Base-by-base conservation (phyloP, 1,140 invertebrate species). In the Formica selysi region DNA sequence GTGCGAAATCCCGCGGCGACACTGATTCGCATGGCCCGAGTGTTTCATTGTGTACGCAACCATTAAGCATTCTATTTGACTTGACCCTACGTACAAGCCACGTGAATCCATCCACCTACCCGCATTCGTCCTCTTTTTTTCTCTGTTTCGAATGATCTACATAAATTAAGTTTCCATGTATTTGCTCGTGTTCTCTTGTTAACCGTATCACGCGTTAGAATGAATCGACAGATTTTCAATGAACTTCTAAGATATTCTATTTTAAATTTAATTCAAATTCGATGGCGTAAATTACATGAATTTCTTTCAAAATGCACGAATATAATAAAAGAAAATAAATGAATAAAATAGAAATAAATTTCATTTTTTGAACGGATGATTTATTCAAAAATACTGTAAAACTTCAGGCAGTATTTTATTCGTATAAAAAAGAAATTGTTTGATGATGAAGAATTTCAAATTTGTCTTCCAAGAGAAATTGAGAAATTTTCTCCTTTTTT, bases 21-120 rank as follows among this genome's bases (percentile, higher is more conserved):
- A 62, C 85, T 86, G 85, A 86, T 83, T 86, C 78, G 51, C 67
- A 38, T 80, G 85, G 65, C 26, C 44, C 78, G 65, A 83, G 44
- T 54, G 68, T 83, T 83, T 74, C 79, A 74, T 83, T 83, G 68
- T 83, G 54, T 83, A 83, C 79, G 68, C 79, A 83, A 29, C 79
- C 79, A 83, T 83, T 83, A 83, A 48, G 38, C 79, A 83, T 83
- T 83, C 79, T 83, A 74, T 83, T 83, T 83, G 79, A 83, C 79
- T 83, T 83, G 67, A 73, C 51, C 67, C 48, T 54, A 68, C 79
- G 38, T 73, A 73, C 79, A 81, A 68, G 68, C 48, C 38, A 26
- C 29, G 67, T 26, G 38, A 57, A 44, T 26, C 26, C 51, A 6
- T 51, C 36, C 32, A n/a, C 51, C 36, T 44, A n/a, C 51, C 16